phyloP scores from a whole-genome alignment of 2,888 invertebrate genomes.

The Agriopis marginaria region DNA sequence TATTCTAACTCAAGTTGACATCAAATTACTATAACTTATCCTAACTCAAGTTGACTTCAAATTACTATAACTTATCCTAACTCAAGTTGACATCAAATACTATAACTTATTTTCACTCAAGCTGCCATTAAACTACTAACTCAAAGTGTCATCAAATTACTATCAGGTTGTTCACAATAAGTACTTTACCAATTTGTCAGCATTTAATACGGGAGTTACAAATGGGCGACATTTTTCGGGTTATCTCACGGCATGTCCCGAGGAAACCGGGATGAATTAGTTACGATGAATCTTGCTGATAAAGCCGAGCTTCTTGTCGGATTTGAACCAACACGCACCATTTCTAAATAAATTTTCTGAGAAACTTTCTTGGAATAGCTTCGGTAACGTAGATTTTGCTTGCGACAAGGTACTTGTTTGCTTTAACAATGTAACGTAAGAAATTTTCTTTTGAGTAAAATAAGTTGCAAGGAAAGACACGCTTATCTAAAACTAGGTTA shows the following conservation, averaged over 20 bases:
- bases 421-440: background rate
- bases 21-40: background rate
- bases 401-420: background rate
- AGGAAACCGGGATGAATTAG: conserved; percentile 38
- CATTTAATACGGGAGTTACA: conserved; percentile 34
- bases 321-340: conserved; percentile 7
- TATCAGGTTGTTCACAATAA: background rate
- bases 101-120: too few species aligned
- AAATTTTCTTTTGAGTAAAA: background rate
- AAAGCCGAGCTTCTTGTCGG: conserved; percentile 19
- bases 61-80: background rate
- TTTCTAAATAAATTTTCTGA: conserved; percentile 6
- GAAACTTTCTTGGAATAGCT: background rate
- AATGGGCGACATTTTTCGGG: conserved; percentile 42
- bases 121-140: too few species aligned
- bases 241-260: conserved; percentile 34
- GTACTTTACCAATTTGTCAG: conserved; percentile 35
- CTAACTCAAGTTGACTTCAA: background rate
- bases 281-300: conserved; percentile 34
- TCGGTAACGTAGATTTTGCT: conserved; percentile 1
- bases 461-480: background rate
- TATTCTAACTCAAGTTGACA: background rate
- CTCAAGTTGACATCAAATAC: background rate
- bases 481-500: background rate
- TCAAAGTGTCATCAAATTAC: background rate